Evolutionary conservation across 2,888 invertebrate genomes (phyloP).

Genomic region (Dendrolimus houi): DNA sequence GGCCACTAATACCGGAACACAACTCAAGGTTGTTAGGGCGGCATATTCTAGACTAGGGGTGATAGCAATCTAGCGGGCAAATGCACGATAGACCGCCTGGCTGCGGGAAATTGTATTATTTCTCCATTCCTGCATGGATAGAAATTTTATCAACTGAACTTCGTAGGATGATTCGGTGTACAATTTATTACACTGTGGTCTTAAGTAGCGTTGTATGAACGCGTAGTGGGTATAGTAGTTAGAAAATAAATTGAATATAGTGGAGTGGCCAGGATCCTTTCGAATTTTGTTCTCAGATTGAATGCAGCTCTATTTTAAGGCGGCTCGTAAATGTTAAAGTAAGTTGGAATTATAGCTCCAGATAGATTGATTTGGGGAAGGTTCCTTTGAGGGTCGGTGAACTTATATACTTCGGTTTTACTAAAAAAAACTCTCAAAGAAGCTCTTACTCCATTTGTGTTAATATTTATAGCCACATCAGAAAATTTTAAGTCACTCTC

Average conservation of each 20-base stretch:
- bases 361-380: conserved; percentile 28
- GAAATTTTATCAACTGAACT: too few relatives aligned
- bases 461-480: too few relatives aligned
- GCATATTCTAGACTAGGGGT: too few relatives aligned
- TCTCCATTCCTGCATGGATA: too few relatives aligned
- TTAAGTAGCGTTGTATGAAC: conserved; percentile 20
- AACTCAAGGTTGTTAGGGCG: too few relatives aligned
- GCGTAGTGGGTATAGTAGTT: conserved; percentile 39
- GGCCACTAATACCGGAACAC: too few relatives aligned
- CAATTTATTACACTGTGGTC: conserved; percentile 22
- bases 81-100: too few relatives aligned
- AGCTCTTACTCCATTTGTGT: too few relatives aligned
- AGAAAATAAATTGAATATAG: conserved; percentile 66
- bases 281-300: conserved; percentile 43
- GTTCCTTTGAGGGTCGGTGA: conserved; percentile 12
- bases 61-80: too few relatives aligned
- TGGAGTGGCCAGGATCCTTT: conserved; percentile 37
- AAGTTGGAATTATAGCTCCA: conserved; percentile 29
- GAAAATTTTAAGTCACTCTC: too few relatives aligned
- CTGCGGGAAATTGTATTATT: too few relatives aligned
- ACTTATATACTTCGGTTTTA: background rate
- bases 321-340: conserved; percentile 41
- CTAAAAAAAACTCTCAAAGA: too few relatives aligned
- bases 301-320: conserved; percentile 53
- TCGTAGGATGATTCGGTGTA: background rate